phyloP scores from a whole-genome alignment of 1,140 invertebrate genomes.

The Matsumurasca onukii region DNA sequence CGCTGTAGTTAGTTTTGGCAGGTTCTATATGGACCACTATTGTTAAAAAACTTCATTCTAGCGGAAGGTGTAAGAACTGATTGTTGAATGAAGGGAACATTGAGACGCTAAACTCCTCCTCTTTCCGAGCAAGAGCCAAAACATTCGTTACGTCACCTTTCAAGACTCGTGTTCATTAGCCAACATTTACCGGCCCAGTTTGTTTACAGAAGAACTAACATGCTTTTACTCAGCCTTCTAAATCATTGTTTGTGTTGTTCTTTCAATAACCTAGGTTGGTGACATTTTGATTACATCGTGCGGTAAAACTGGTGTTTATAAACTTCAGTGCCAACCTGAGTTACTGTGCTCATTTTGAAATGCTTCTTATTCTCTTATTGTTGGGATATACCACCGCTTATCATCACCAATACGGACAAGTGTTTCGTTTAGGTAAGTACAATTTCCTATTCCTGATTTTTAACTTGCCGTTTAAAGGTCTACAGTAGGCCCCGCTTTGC shows the following conservation, averaged over 20 bases:
- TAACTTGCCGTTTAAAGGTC: too few relatives aligned
- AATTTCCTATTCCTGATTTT: too few relatives aligned
- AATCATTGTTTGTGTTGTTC: too few relatives aligned
- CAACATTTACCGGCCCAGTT: constrained; percentile 5
- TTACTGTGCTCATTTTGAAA: neutral
- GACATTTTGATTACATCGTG: too few relatives aligned
- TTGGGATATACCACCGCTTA: neutral
- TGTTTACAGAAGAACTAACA: too few relatives aligned
- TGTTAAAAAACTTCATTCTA: neutral
- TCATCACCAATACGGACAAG: neutral
- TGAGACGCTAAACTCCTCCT: neutral
- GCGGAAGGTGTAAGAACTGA: constrained; percentile 4
- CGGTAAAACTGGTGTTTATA: too few relatives aligned
- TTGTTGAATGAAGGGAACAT: constrained; percentile 19
- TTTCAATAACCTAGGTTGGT: too few relatives aligned
- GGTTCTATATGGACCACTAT: neutral
- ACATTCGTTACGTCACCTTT: neutral
- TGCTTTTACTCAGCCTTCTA: too few relatives aligned
- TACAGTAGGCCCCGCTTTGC: too few relatives aligned
- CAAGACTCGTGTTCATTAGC: neutral
- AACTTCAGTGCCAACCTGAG: too few relatives aligned
- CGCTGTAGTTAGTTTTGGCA: constrained; percentile 19
- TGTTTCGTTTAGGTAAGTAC: constrained; percentile 1
- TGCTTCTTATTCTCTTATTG: neutral
- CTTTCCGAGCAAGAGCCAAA: neutral